These are phyloP conservation scores for Hylaeus anthracinus DNA, from an alignment of 1,140 invertebrate species.

Conservation along the genomic window DNA sequence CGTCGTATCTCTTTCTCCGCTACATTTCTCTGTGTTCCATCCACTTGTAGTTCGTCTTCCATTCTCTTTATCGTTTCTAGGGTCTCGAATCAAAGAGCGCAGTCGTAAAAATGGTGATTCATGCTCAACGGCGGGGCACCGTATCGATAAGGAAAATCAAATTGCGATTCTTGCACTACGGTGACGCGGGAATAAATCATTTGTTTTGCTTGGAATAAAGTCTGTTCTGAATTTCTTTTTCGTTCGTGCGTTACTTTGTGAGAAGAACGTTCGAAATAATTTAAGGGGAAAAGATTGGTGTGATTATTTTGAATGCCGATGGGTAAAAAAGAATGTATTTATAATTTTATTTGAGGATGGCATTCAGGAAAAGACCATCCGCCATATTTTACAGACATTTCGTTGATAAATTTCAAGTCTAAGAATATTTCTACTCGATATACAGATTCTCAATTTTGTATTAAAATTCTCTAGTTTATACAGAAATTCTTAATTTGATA, in stretches of 20 bases:
- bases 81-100: conserved; percentile 33
- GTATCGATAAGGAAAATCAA: conserved; percentile 50
- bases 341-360: too few species aligned
- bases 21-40: conserved; percentile 63
- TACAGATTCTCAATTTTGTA: too few species aligned
- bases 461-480: too few species aligned
- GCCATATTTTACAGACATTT: too few species aligned
- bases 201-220: neutral
- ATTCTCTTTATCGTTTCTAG: conserved; percentile 50
- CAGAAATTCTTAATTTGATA: too few species aligned
- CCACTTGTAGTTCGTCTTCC: conserved; percentile 46
- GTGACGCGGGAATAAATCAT: neutral
- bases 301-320: too few species aligned
- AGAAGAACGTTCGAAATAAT: too few species aligned
- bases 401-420: too few species aligned
- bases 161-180: conserved; percentile 42
- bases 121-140: conserved; percentile 33
- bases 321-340: too few species aligned
- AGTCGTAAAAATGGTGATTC: conserved; percentile 55
- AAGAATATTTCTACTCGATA: too few species aligned
- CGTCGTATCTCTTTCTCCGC: conserved; percentile 39
- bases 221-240: neutral
- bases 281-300: too few species aligned
- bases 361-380: too few species aligned
- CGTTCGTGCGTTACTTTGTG: neutral